phyloP scores from a whole-genome alignment of 2,113 vertebrate genomes.

The Chrysemys picta region DNA sequence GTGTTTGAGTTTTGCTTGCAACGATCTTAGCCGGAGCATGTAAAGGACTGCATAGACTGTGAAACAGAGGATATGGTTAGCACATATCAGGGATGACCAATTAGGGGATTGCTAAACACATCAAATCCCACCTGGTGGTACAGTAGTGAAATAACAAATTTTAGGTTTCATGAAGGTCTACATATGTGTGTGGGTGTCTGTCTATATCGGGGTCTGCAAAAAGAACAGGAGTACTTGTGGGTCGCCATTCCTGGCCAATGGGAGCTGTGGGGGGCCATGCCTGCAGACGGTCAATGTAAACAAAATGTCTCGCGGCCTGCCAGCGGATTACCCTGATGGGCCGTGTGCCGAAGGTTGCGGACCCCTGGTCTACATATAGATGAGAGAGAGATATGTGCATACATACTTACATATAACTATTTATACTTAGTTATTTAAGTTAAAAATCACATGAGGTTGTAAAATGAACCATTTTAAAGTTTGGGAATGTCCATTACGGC shows the following conservation, averaged over 20 bases:
- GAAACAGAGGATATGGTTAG: not conserved
- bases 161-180: not conserved
- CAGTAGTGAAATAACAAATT: not conserved
- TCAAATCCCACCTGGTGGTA: not conserved
- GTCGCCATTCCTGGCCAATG: no score
- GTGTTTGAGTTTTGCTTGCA: not conserved
- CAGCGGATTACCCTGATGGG: no score
- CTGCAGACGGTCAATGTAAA: no score
- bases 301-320: no score
- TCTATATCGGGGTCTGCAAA: not conserved
- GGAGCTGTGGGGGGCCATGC: no score
- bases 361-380: not conserved
- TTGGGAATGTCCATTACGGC: not conserved
- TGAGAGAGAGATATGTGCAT: not conserved
- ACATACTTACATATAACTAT: not conserved
- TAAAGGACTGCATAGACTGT: not conserved
- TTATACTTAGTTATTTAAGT: not conserved
- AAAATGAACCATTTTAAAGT: not conserved
- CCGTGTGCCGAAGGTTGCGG: not conserved
- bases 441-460: not conserved
- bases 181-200: accelerated
- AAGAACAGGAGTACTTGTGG: no score
- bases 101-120: not conserved
- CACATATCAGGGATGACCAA: accelerated
- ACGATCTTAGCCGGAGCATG: not conserved